Conservation (phyloP, 2,113 vertebrate species). For the Myrmecophaga tridactyla region DNA sequence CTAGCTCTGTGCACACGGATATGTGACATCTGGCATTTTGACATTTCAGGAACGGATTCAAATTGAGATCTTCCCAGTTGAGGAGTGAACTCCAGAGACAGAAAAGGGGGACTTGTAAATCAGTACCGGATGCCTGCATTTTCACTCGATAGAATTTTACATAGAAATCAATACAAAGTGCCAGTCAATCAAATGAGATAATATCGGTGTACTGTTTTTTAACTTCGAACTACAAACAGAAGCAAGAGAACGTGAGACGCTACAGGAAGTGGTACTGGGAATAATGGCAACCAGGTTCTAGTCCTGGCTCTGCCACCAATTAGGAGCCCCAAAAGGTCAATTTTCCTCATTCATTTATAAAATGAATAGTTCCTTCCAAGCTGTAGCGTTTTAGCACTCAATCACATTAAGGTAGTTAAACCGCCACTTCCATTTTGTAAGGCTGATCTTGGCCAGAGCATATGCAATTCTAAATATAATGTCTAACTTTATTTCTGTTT, state of each 20-base stretch:
- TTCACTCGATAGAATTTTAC: not conserved
- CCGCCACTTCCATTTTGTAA: slow-evolving; percentile 8
- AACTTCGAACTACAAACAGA: not conserved
- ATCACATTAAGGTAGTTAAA: not conserved
- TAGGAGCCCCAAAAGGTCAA: not conserved
- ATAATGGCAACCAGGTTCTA: not conserved
- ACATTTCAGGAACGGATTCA: not conserved
- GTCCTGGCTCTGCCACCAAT: not conserved
- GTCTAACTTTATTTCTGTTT: slow-evolving; percentile 32
- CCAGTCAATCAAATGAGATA: not conserved
- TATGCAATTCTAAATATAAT: slow-evolving; percentile 63
- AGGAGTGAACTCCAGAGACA: not conserved
- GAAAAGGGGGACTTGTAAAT: not conserved
- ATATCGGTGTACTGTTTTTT: not conserved
- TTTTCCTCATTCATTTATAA: not conserved
- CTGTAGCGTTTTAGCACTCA: not conserved
- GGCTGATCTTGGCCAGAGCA: slow-evolving; percentile 55
- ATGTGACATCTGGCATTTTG: not conserved
- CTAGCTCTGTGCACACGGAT: not conserved
- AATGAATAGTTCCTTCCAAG: not conserved
- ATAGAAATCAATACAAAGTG: not conserved
- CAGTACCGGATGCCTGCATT: not conserved
- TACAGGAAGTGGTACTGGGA: too few relatives aligned
- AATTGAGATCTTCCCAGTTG: not conserved
- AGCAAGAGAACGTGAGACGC: not conserved